These are phyloP conservation scores for Percina caprodes DNA, from an alignment of 2,113 vertebrate species.

Conservation along the genomic window DNA sequence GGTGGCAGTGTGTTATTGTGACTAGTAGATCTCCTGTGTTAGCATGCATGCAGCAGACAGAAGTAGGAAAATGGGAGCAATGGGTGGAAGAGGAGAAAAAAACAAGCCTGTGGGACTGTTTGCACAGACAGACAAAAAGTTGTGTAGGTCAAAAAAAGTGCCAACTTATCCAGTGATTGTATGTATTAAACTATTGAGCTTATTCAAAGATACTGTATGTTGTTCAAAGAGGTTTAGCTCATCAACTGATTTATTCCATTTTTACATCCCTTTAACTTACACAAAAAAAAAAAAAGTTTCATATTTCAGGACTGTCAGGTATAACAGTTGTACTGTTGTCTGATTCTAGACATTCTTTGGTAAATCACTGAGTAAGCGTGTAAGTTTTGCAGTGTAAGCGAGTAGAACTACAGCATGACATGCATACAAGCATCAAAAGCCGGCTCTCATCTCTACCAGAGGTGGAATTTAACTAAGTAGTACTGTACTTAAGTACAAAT, in stretches of 20 bases:
- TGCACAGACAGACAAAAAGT: conserved; percentile 29
- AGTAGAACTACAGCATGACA: conserved; percentile 25
- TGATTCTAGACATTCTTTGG: not conserved
- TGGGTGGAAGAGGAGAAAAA: conserved; percentile 26
- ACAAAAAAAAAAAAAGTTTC: not conserved
- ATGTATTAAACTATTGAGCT: not conserved
- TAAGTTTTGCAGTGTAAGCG: conserved; percentile 33
- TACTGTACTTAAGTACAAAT: too few species aligned
- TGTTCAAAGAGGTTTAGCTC: not conserved
- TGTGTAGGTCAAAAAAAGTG: conserved; percentile 7
- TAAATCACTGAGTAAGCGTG: conserved; percentile 65
- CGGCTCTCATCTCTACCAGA: not conserved
- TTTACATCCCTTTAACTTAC: not conserved
- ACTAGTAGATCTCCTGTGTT: conserved; percentile 86
- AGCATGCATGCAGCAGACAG: conserved; percentile 72
- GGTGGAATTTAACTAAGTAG: too few species aligned
- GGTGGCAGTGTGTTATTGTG: conserved; percentile 88
- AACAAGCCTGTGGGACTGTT: conserved; percentile 18
- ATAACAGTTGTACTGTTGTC: not conserved
- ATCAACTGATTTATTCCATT: not conserved
- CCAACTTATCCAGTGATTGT: conserved; percentile 63
- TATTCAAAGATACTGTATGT: not conserved
- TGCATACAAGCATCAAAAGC: conserved; percentile 17
- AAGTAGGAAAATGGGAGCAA: conserved; percentile 41
- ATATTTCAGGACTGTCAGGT: not conserved